A percentile compares a stretch with the other conserved stretches of the same genome.
Conservation (phyloP, 1,140 invertebrate genomes). For the Drosophila repletoides region DNA sequence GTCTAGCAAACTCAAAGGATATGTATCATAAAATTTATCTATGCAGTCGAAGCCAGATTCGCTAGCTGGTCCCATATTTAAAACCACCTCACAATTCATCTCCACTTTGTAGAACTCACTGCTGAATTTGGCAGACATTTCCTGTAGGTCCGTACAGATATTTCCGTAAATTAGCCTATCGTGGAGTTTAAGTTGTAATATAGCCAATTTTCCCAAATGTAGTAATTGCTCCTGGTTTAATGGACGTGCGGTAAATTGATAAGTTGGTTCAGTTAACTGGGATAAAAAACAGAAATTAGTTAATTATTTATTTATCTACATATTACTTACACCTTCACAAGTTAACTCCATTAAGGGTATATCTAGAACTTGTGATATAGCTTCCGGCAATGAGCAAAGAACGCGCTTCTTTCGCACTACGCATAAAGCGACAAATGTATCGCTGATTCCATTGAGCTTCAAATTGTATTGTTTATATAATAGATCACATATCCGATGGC, state of each 20-base stretch:
- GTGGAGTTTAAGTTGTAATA: slow-evolving; percentile 43
- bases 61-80: slow-evolving; percentile 44
- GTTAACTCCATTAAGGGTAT: slow-evolving; percentile 26
- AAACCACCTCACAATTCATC: not conserved
- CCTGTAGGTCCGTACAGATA: slow-evolving; percentile 29
- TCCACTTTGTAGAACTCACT: slow-evolving; percentile 10
- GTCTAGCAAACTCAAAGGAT: not conserved
- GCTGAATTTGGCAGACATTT: slow-evolving; percentile 40
- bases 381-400: slow-evolving; percentile 22
- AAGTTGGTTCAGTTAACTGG: slow-evolving; percentile 27
- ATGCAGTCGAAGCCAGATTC: slow-evolving; percentile 40
- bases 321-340: slow-evolving; percentile 17
- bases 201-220: slow-evolving; percentile 42
- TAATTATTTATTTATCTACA: not conserved
- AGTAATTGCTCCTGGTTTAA: slow-evolving; percentile 27
- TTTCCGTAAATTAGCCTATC: slow-evolving; percentile 33
- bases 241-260: slow-evolving; percentile 36
- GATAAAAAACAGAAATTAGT: not conserved
- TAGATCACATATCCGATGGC: slow-evolving; percentile 49
- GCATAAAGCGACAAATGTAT: slow-evolving; percentile 49
- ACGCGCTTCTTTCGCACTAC: slow-evolving; percentile 19
- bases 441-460: slow-evolving; percentile 36
- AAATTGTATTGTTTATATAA: slow-evolving; percentile 31
- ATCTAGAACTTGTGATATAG: slow-evolving; percentile 37
- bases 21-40: slow-evolving; percentile 27